Percentiles rank a stretch among this genome's conserved stretches.
Evolutionary conservation across 2,888 invertebrate species (phyloP).

Genomic region (Dusona sp.): DNA sequence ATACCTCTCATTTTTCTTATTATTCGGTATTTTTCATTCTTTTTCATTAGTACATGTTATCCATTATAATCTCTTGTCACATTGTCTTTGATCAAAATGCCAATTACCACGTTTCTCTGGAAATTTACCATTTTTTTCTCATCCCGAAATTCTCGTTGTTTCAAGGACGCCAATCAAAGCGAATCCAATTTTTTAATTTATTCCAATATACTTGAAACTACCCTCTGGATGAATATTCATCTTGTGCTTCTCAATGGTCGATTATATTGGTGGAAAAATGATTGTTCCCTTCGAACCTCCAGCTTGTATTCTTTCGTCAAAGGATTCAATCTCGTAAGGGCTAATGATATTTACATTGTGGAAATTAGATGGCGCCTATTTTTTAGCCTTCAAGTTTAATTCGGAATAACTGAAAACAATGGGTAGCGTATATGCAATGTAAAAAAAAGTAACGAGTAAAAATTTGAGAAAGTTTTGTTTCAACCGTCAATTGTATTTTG

Average conservation of each 20-base stretch:
- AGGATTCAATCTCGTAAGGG: background rate
- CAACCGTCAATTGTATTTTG: too few species aligned
- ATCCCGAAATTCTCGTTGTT: background rate
- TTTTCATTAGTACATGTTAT: background rate
- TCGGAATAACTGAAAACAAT: background rate
- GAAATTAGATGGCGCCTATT: background rate
- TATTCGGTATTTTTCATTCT: background rate
- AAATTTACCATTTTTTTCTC: constrained; percentile 1
- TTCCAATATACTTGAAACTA: constrained; percentile 3
- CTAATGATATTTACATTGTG: background rate
- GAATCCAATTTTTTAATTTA: constrained; percentile 7
- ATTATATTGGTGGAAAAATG: background rate
- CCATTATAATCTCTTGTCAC: constrained; percentile 4
- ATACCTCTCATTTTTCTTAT: background rate
- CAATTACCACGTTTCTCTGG: constrained; percentile 28
- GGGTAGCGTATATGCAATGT: background rate
- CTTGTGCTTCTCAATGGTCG: background rate
- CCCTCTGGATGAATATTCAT: constrained; percentile 15
- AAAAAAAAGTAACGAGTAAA: background rate
- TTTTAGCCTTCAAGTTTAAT: background rate
- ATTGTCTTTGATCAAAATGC: constrained; percentile 23
- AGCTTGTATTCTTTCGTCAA: background rate
- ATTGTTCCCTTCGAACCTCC: constrained; percentile 3
- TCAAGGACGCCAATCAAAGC: background rate
- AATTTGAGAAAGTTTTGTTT: background rate